phyloP scores from a whole-genome alignment of 37 sponge, comb jelly and placozoan species.

The Chondrosia reniformis region DNA sequence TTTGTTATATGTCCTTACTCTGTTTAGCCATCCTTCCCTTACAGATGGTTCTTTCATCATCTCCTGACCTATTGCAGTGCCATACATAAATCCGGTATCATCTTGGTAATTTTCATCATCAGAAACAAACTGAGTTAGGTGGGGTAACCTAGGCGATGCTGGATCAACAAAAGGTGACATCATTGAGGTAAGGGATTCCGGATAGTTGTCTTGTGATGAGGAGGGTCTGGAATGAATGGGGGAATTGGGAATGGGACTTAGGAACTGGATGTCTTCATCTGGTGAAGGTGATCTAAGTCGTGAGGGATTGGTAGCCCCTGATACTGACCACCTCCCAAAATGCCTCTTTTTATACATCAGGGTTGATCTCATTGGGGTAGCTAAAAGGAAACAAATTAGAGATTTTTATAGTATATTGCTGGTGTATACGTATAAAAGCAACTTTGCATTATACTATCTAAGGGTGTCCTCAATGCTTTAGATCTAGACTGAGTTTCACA shows the following conservation, averaged over 20 bases:
- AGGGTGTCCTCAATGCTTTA: too few species aligned
- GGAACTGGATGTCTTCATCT: conserved; percentile 6
- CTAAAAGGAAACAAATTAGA: not conserved
- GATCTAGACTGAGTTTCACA: too few species aligned
- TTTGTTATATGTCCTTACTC: too few species aligned
- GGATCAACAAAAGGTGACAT: conserved; percentile 20
- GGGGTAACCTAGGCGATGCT: not conserved
- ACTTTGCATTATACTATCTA: too few species aligned
- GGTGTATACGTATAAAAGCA: too few species aligned
- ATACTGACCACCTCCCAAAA: conserved; percentile 11
- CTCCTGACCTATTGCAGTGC: conserved; percentile 1
- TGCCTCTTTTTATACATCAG: not conserved
- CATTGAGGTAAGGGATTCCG: conserved; percentile 15
- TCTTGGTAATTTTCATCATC: conserved; percentile 12
- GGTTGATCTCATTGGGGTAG: conserved; percentile 1
- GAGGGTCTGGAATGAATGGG: not conserved
- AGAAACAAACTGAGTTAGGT: not conserved
- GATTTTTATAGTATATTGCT: too few species aligned
- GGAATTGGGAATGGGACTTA: conserved; percentile 11
- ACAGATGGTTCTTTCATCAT: too few species aligned
- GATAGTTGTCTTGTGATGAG: conserved; percentile 13
- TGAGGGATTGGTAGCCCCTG: not conserved
- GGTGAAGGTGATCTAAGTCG: not conserved
- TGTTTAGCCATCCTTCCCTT: too few species aligned
- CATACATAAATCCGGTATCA: not conserved